Evolutionary conservation across 2,113 vertebrate genomes (phyloP).

Genomic region (Marmota monax): DNA sequence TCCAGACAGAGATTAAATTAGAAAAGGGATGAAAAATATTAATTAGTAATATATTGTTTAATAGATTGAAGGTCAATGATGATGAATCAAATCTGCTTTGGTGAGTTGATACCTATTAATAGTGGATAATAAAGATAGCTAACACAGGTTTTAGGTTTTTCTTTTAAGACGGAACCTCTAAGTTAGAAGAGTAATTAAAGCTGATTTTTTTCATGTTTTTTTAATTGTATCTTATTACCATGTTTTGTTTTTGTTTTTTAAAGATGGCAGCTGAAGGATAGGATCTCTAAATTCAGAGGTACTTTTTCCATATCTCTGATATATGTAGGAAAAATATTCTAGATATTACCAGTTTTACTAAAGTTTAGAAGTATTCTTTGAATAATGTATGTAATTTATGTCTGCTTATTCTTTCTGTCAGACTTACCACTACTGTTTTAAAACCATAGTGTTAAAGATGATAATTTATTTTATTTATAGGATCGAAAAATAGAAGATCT

Average conservation of each 20-base stretch:
- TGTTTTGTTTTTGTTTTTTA: slow-evolving; percentile 70
- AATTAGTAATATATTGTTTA: not conserved
- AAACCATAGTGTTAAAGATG: not conserved
- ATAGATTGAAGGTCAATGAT: not conserved
- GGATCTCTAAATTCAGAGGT: slow-evolving; percentile 72
- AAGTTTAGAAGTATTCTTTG: slow-evolving; percentile 59
- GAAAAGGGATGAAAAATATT: not conserved
- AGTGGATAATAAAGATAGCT: not conserved
- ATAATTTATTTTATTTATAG: slow-evolving; percentile 84
- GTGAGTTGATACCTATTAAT: not conserved
- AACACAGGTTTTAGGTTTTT: not conserved
- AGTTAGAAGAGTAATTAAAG: not conserved
- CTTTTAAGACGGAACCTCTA: not conserved
- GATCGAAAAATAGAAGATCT: slow-evolving; percentile 98
- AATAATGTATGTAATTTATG: slow-evolving; percentile 49
- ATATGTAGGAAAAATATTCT: slow-evolving; percentile 58
- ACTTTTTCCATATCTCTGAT: slow-evolving; percentile 63
- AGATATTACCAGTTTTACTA: slow-evolving; percentile 61
- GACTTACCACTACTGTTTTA: not conserved
- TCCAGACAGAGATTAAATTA: not conserved
- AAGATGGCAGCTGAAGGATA: slow-evolving; percentile 74
- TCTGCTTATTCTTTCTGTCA: slow-evolving; percentile 55
- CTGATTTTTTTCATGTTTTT: not conserved
- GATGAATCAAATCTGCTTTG: not conserved
- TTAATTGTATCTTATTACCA: slow-evolving; percentile 60